Evolutionary conservation across 2,888 invertebrate genomes (phyloP), one percentile per base, ranked within the genome.

Genomic region (Pachydiplax longipennis): DNA sequence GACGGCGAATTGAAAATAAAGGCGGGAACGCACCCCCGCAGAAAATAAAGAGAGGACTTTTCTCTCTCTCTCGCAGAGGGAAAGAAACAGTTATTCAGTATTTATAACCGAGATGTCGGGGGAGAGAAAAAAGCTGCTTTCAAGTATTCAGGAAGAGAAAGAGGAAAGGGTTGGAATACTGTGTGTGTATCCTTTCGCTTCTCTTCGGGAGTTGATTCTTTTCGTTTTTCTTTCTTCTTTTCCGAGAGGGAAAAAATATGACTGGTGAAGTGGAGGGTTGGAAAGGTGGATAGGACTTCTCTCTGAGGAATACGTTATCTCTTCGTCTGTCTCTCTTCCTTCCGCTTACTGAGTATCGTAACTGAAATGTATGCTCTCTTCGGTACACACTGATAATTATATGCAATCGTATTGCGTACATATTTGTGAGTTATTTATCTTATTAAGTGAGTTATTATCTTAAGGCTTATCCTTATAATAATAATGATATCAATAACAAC

Each of bases 71-170:
- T n/a, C n/a, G 48, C n/a, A 44, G 82, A 82, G 83, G 48, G 44
- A 44, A 40, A 82, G 83, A 83, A 83, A 83, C 58, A 83, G 83
- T 83, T 83, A 83, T 83, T 58, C 83, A 83, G 83, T 83, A 83
- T 83, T 83, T 83, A 83, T 83, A 83, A 83, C n/a, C 53, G 58
- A 83, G 83, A 83, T 35, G 58, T 44, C 82, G 35, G 22, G 53
- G 61, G 35, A 58, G 35, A 58, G 22, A 61, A 87, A 61, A 65
- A 87, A 61, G 83, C 22, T 13, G 58, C 53, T 83, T 83, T 83
- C 53, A 58, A 83, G 83, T 58, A 83, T 83, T 83, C 83, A 83
- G 31, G 58, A 35, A 35, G 81, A 37, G 81, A 37, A 37, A 22
- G 81, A 37, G 44, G 81, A 37, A 81, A 31, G 73, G 25, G 65